Percentiles rank a stretch among this genome's conserved stretches.
Evolutionary conservation across 2,797 vertebrate species (phyloP).

Genomic region (Leptatherina wallacei): DNA sequence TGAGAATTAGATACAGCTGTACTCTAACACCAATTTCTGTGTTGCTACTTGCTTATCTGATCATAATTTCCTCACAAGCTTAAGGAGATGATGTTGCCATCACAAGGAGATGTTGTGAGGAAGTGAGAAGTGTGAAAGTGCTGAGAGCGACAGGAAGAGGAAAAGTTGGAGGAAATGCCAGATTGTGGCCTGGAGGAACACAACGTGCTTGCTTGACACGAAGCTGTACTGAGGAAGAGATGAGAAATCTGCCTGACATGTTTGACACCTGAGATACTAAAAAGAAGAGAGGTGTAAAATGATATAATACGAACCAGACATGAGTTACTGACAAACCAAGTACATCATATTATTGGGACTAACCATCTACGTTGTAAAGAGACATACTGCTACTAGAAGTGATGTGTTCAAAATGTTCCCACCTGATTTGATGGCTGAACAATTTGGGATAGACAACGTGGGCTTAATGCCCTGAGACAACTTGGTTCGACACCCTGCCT

Average conservation of each 20-base stretch:
- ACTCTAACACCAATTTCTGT: background rate
- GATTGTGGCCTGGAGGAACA: slow-evolving; percentile 37
- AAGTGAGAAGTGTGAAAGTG: slow-evolving; percentile 53
- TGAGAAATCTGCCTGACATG: slow-evolving; percentile 35
- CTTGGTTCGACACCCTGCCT: background rate
- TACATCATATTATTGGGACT: background rate
- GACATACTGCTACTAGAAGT: background rate
- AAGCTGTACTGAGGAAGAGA: slow-evolving; percentile 16
- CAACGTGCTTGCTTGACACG: slow-evolving; percentile 19
- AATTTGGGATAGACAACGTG: background rate
- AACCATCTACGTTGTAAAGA: background rate
- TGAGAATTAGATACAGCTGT: background rate
- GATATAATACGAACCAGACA: slow-evolving; percentile 27
- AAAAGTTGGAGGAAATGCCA: slow-evolving; percentile 48
- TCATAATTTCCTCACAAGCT: slow-evolving; percentile 1
- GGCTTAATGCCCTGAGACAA: background rate
- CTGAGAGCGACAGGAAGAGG: slow-evolving; percentile 40
- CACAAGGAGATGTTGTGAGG: slow-evolving; percentile 21
- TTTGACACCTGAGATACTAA: slow-evolving; percentile 32
- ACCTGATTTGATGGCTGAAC: background rate
- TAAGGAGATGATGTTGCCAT: slow-evolving; percentile 19
- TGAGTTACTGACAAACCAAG: slow-evolving; percentile 11
- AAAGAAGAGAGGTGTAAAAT: slow-evolving; percentile 28
- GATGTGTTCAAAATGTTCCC: background rate
- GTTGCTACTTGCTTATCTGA: background rate